phyloP scores from a whole-genome alignment of 2,888 invertebrate genomes.

The Pilophorus perplexus region DNA sequence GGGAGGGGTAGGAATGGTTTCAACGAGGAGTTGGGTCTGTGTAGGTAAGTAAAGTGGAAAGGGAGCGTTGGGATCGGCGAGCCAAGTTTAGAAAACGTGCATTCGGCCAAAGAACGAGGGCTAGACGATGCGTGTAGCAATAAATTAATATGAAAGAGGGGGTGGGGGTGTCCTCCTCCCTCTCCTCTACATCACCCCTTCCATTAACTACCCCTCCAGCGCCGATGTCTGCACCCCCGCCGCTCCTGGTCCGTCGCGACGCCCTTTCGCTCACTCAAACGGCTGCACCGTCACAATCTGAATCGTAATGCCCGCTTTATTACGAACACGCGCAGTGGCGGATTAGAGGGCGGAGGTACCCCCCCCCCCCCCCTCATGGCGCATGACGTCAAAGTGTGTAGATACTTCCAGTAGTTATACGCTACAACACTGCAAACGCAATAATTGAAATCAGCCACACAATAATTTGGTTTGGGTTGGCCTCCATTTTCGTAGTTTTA shows the following conservation, averaged over 20 bases:
- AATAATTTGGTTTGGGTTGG: too few relatives aligned
- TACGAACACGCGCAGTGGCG: constrained; percentile 23
- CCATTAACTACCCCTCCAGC: constrained; percentile 17
- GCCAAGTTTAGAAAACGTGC: constrained; percentile 24
- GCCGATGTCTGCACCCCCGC: constrained; percentile 16
- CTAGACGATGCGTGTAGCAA: constrained; percentile 29
- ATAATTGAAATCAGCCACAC: too few relatives aligned
- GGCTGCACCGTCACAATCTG: neutral
- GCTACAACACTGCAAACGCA: too few relatives aligned
- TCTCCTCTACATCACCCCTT: constrained; percentile 17
- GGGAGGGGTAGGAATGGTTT: too few relatives aligned
- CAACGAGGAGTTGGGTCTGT: too few relatives aligned
- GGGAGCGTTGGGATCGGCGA: constrained; percentile 3
- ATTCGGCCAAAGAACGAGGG: constrained; percentile 5
- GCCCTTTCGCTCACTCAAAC: constrained; percentile 4
- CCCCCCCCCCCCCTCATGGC: too few relatives aligned
- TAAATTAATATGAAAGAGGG: constrained; percentile 23
- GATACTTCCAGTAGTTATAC: too few relatives aligned
- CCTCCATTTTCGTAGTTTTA: too few relatives aligned
- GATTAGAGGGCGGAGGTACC: too few relatives aligned
- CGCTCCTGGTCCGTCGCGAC: neutral
- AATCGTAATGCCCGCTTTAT: constrained; percentile 5
- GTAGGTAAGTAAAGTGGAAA: too few relatives aligned
- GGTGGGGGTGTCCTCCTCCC: neutral
- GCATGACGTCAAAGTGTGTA: too few relatives aligned